Evolutionary conservation across 2,888 invertebrate genomes (phyloP), one percentile per base, ranked within the genome.

Genomic region (Gortyna flavago): DNA sequence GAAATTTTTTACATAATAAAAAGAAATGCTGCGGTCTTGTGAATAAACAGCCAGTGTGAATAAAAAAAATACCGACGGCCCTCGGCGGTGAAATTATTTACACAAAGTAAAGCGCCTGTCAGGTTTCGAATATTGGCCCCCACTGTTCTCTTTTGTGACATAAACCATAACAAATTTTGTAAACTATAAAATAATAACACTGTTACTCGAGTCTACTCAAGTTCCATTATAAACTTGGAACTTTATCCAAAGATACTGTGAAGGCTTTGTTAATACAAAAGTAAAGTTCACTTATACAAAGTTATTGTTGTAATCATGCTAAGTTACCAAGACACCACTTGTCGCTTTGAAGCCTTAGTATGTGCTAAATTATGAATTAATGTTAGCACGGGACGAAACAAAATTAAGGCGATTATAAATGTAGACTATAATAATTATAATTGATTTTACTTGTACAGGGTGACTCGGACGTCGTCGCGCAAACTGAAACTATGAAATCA

Each of bases 201-300:
- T 77, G 41, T 29, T 67, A 41, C 13, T n/a, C 44, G 48, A 57
- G 32, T 68, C 48, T 51, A 25, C 61, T 7, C 16, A 61, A 54
- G 38, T 62, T 80, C 35, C 21, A 32, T 72, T 41, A 62, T 61
- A 62, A 68, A 66, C 72, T 51, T 18, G 6, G 44, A 83, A 85
- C 35, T 76, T 80, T 54, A 61, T 18, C 38, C 44, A 72, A 83
- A 85, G 62, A 80, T 64, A 71, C 65, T 48, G 11, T 57, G 25
- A 73, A 61, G 44, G 62, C 85, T 82, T 82, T 82, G 85, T 84
- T 72, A 66, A 48, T 74, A 25, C 51, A 85, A 16, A 44, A 69
- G 59, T n/a, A 21, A 75, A 72, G 76, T 81, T 85, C 70, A 11
- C 35, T 38, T 16, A 61, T 29, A 70, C 41, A 16, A 80, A 76